These are phyloP conservation scores for Hapalemur alaotrensis DNA, from an alignment of 2,797 vertebrate genomes.

Conservation along the genomic window DNA sequence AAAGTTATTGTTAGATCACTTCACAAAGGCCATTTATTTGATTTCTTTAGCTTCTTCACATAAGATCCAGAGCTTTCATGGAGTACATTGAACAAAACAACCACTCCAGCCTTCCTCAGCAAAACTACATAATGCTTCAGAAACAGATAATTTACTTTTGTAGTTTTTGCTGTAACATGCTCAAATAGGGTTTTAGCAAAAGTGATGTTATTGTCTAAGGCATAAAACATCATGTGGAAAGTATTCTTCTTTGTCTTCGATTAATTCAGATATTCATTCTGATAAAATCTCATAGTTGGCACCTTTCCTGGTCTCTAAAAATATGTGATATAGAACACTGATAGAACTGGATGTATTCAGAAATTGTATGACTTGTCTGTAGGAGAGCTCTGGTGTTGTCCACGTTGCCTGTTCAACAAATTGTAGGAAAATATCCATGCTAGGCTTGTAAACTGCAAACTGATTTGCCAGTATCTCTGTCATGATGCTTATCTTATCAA, in stretches of 20 bases:
- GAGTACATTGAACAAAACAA: background rate
- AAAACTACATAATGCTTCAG: background rate
- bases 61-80: background rate
- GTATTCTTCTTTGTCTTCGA: background rate
- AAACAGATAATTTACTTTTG: background rate
- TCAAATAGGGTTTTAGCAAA: background rate
- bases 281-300: background rate
- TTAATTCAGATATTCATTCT: background rate
- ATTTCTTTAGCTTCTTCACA: background rate
- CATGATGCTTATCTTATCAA: constrained; percentile 86
- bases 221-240: background rate
- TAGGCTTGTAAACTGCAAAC: constrained; percentile 91
- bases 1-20: background rate
- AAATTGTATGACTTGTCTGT: constrained; percentile 66
- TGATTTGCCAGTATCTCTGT: constrained; percentile 93
- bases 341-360: background rate
- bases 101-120: background rate
- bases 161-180: background rate
- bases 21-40: background rate
- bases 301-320: background rate
- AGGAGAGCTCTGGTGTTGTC: constrained; percentile 93
- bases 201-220: background rate
- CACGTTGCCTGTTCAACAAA: constrained; percentile 86
- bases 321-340: background rate
- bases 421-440: constrained; percentile 91